A percentile compares a stretch with the other conserved stretches of the same genome.
These are phyloP conservation scores for Hoplias malabaricus DNA, from an alignment of 2,113 vertebrate genomes.

Conservation along the genomic window DNA sequence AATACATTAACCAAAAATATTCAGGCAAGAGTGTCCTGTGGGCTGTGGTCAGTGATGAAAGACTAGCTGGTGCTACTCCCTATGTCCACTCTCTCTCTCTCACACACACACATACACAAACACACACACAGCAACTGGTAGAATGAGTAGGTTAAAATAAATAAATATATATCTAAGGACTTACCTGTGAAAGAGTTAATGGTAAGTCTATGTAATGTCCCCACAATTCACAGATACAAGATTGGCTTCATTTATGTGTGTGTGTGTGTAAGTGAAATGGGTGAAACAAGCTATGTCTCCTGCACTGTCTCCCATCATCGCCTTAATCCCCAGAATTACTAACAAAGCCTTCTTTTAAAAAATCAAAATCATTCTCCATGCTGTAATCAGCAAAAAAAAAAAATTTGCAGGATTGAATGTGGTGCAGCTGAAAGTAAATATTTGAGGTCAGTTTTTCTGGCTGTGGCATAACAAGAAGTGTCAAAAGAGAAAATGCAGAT, in stretches of 20 bases:
- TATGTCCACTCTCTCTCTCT: neutral
- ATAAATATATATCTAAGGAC: too few species aligned
- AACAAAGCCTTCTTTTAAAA: slow-evolving; percentile 40
- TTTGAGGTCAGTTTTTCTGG: slow-evolving; percentile 41
- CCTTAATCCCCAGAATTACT: slow-evolving; percentile 45
- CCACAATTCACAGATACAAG: slow-evolving; percentile 41
- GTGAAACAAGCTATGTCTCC: slow-evolving; percentile 21
- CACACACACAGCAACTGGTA: neutral
- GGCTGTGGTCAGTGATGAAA: too few species aligned
- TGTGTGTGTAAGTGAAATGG: slow-evolving; percentile 9
- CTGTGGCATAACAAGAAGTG: slow-evolving; percentile 27
- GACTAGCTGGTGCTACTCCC: too few species aligned
- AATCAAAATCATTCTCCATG: slow-evolving; percentile 36
- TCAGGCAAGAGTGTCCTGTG: too few species aligned
- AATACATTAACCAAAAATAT: too few species aligned
- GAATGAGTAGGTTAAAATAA: too few species aligned
- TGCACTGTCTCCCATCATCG: slow-evolving; percentile 41
- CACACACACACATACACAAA: neutral
- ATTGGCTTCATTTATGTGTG: too few species aligned
- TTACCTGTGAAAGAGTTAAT: too few species aligned
- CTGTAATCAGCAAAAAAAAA: slow-evolving; percentile 33
- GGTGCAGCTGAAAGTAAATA: slow-evolving; percentile 42
- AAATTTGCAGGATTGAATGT: slow-evolving; percentile 30
- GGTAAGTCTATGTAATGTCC: too few species aligned
- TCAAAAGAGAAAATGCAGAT: slow-evolving; percentile 34